Evolutionary conservation across 2,888 invertebrate genomes (phyloP), one percentile per base, ranked within the genome.

Genomic region (Alloplasta piceator): DNA sequence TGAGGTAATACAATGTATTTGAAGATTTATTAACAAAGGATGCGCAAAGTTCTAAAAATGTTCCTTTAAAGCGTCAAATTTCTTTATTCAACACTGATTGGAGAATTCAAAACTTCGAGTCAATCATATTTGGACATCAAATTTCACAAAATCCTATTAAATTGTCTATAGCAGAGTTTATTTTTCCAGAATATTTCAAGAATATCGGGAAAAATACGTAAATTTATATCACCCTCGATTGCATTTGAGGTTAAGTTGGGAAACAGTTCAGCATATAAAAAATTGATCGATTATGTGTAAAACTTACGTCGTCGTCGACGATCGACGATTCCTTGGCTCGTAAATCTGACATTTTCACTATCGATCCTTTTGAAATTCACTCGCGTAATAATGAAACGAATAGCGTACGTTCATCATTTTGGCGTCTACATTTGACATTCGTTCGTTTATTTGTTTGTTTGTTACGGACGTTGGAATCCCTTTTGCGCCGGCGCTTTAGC

Each of bases 381-480:
- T 61, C 43, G 5, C 26, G 43, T 64, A 70, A 73, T 66, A 63
- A 55, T 56, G 14, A 41, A 76, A 64, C 26, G 38, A 73, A 55
- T 71, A 56, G 73, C 80, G 52, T 60, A 39, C 70, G 56, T 80
- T 84, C 88, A 88, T 88, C 39, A 56, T 85, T 84, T 78, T 64
- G 61, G 50, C 85, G 75, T 83, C 71, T 50, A 58, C 50, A 56
- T 82, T 83, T 87, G 86, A 87, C 88, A 87, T 83, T 76, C 85
- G 85, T 78, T 80, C 85, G 75, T 84, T 84, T 85, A 85, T 85
- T 86, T 89, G 89, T 88, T 89, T 89, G 86, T 89, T 88, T 88
- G 83, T 82, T 75, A 66, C 56, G 63, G 14, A 26, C 14, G 16
- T 7, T 12, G 63, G n/a, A 43, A 43, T 43, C 6, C 43, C 7